Conservation (phyloP, 2,888 invertebrate genomes). For the Phalera bucephala region DNA sequence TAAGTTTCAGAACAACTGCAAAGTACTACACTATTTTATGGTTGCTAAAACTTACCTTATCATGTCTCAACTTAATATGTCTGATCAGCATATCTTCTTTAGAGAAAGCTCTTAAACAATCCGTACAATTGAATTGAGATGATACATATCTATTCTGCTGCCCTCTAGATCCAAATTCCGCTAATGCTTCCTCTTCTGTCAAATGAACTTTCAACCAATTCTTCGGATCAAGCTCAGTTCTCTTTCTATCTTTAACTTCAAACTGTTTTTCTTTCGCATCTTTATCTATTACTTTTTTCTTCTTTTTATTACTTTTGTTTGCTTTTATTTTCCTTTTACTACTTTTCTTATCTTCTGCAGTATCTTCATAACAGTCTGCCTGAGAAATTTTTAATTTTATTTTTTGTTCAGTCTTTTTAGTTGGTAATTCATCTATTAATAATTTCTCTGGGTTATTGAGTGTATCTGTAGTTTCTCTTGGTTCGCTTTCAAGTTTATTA, state of each 20-base stretch:
- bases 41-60: slow-evolving; percentile 50
- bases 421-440: too few relatives aligned
- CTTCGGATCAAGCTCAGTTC: slow-evolving; percentile 31
- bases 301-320: too few relatives aligned
- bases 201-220: slow-evolving; percentile 58
- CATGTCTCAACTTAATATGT: slow-evolving; percentile 55
- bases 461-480: too few relatives aligned
- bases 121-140: slow-evolving; percentile 52
- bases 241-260: neutral
- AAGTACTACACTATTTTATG: too few relatives aligned
- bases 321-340: slow-evolving; percentile 2
- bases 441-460: too few relatives aligned
- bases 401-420: too few relatives aligned
- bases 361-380: too few relatives aligned
- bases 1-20: too few relatives aligned
- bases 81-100: slow-evolving; percentile 58
- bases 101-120: slow-evolving; percentile 61
- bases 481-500: too few relatives aligned
- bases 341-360: slow-evolving; percentile 1
- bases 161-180: slow-evolving; percentile 48
- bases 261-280: slow-evolving; percentile 6
- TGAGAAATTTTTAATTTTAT: too few relatives aligned
- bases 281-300: neutral
- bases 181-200: slow-evolving; percentile 59
- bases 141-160: slow-evolving; percentile 49